Evolutionary conservation across 2,797 vertebrate genomes (phyloP).

Genomic region (Cirrhinus mrigala): DNA sequence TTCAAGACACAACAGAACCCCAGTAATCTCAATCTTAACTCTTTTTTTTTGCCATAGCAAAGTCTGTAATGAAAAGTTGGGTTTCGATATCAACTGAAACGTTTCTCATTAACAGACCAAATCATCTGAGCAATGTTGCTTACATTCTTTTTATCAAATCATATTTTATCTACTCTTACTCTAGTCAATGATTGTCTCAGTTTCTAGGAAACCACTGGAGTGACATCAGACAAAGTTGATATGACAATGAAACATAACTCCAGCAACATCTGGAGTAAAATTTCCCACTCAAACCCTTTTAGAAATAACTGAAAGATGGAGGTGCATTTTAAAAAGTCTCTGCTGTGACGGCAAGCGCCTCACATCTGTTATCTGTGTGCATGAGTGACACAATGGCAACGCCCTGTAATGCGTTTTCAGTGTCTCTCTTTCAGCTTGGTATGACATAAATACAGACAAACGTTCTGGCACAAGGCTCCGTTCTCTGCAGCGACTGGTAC

Average conservation of each 20-base stretch:
- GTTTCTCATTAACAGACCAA: background rate
- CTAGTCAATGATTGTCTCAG: background rate
- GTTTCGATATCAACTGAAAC: background rate
- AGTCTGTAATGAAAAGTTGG: background rate
- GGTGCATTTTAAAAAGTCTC: constrained; percentile 18
- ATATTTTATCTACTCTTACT: background rate
- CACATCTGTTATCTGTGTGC: constrained; percentile 22
- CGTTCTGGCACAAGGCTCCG: constrained; percentile 16
- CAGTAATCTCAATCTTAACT: background rate
- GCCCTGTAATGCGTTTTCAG: constrained; percentile 38
- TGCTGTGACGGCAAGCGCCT: constrained; percentile 3
- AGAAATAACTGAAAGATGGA: background rate
- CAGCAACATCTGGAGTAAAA: background rate
- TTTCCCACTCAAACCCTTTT: background rate
- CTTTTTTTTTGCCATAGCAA: background rate
- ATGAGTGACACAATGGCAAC: constrained; percentile 15
- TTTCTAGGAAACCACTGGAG: background rate
- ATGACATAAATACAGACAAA: constrained; percentile 49
- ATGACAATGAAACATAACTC: background rate
- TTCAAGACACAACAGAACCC: background rate
- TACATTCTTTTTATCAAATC: background rate
- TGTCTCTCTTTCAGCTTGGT: constrained; percentile 28
- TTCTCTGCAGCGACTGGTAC: constrained; percentile 41
- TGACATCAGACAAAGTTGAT: background rate
- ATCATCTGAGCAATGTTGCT: background rate